phyloP scores from a whole-genome alignment of 2,888 invertebrate genomes.

The Leptinotarsa rubiginosa region DNA sequence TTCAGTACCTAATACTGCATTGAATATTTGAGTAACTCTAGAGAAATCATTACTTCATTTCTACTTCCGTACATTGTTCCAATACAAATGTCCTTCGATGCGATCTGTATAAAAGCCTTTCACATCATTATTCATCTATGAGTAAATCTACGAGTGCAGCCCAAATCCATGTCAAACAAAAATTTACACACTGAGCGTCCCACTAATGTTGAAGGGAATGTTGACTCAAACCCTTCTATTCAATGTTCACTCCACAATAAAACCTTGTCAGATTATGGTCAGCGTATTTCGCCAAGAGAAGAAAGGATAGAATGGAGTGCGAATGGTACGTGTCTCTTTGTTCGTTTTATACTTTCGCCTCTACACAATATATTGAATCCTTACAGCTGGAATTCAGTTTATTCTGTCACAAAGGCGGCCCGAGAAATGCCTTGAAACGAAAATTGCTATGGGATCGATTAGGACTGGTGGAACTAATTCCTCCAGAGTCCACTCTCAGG shows the following conservation, averaged over 20 bases:
- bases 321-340: slow-evolving; percentile 25
- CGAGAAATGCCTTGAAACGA: slow-evolving; percentile 1
- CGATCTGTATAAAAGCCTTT: not conserved
- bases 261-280: slow-evolving; percentile 20
- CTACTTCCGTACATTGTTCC: too few species aligned
- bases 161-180: slow-evolving; percentile 8
- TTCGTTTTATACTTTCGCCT: slow-evolving; percentile 10
- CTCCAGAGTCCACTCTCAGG: not conserved
- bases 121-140: not conserved
- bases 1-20: too few species aligned
- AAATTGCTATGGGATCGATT: slow-evolving; percentile 14
- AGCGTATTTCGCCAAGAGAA: slow-evolving; percentile 10
- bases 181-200: not conserved
- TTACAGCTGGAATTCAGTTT: slow-evolving; percentile 6
- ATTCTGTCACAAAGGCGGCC: slow-evolving; percentile 6
- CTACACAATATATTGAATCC: slow-evolving; percentile 17
- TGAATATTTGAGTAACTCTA: too few species aligned
- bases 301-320: slow-evolving; percentile 23
- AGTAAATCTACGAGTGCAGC: not conserved
- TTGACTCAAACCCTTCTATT: slow-evolving; percentile 18
- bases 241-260: slow-evolving; percentile 11
- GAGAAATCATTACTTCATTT: too few species aligned
- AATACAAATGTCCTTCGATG: not conserved
- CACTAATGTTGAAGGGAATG: slow-evolving; percentile 10
- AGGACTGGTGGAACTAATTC: slow-evolving; percentile 1